phyloP scores from a whole-genome alignment of 2,113 vertebrate species.

The Grammomys dolichurus region DNA sequence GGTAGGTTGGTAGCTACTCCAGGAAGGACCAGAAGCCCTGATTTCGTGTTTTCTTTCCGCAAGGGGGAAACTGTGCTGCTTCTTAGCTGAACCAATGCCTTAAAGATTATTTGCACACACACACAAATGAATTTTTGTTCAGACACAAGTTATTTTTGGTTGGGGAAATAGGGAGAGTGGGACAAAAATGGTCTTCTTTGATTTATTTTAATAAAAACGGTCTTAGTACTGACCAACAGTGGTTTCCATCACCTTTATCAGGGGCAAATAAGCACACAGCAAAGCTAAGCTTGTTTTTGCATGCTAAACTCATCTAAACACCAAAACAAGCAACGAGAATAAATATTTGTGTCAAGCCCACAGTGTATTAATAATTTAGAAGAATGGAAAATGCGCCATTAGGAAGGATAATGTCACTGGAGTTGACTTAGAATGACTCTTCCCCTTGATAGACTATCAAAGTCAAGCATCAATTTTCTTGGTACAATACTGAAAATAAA shows the following conservation, averaged over 20 bases:
- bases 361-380: constrained; percentile 62
- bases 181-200: neutral
- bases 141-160: neutral
- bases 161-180: neutral
- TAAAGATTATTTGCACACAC: neutral
- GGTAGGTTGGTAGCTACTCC: neutral
- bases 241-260: constrained; percentile 60
- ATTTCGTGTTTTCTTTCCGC: constrained; percentile 42
- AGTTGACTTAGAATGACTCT: neutral
- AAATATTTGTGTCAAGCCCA: constrained; percentile 56
- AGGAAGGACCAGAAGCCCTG: constrained; percentile 29
- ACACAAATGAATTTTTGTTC: constrained; percentile 8
- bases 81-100: neutral
- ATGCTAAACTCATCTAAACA: constrained; percentile 60
- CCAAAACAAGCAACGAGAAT: constrained; percentile 43
- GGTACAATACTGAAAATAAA: neutral
- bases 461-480: neutral
- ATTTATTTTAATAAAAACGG: constrained; percentile 40
- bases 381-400: constrained; percentile 51
- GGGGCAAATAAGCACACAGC: constrained; percentile 49
- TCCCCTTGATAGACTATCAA: constrained; percentile 24
- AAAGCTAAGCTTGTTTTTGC: constrained; percentile 61
- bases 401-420: neutral
- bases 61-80: neutral
- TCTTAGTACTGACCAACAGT: constrained; percentile 60